Evolutionary conservation across 2,797 vertebrate genomes (phyloP), one percentile per base, ranked within the genome.

Genomic region (Choloepus didactylus): DNA sequence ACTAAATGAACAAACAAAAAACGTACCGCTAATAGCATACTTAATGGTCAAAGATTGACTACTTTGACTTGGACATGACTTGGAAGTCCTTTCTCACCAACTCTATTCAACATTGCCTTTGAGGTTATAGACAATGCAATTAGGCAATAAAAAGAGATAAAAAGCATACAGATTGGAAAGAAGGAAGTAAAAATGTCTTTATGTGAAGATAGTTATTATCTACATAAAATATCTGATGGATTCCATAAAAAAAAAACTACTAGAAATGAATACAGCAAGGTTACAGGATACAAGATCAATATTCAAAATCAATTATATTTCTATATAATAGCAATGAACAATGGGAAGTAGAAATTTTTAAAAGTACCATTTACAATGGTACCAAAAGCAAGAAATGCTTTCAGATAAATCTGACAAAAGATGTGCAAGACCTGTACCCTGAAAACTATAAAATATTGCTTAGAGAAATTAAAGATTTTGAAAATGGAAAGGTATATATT

Each of bases 391-490:
- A 54, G n/a, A 88, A 79, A 73, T 54, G 54, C 23, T 84, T 87
- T 75, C 56, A 23, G 35, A 79, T 80, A 92, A 87, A 92, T 29
- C 29, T 89, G 66, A 75, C 19, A n/a, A 80, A 89, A 69, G 14
- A 38, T 75, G 7, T 51, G 0, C 31, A 73, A 80, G 49, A 54
- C 41, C 12, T 73, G 8, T 79, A 79, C n/a, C 18, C 66, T 44
- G 73, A 83, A 67, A 66, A 72, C 9, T 83, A 62, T 44, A 85
- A 73, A 84, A 79, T 31, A 49, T 27, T 60, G 59, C 41, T 44
- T 89, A 70, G 41, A 29, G 31, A 85, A 69, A 81, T 59, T 80
- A 9, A 56, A 49, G 51, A 18, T 54, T 54, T 56, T 56, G 18
- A 1, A 56, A 56, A 56, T 56, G 54, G 70, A 84, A 70, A 79